Base-by-base conservation (phyloP, 2,113 vertebrate species). In the Tachysurus fulvidraco region DNA sequence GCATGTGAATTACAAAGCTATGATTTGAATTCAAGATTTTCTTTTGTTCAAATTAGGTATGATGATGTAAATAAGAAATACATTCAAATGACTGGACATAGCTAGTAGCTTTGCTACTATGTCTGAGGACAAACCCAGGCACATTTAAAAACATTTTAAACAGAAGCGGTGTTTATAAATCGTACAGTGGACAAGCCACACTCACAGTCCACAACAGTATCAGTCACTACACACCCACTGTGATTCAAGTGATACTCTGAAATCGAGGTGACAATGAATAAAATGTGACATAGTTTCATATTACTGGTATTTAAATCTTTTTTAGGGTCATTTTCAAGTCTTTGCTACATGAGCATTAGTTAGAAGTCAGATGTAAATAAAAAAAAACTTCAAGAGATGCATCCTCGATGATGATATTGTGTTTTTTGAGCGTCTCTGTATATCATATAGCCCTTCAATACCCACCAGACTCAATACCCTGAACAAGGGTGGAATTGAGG, bases 401-500 rank as follows among this genome's bases (percentile, higher is more conserved):
- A n/a, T 14, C 64, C 64, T 28, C 14, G 67, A 71, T 41, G 30
- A 71, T 7, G 36, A 30, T n/a, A 16, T 16, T 30, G 13, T 30
- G 60, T 64, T 67, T 28, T 16, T 12, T 67, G 30, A 36, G 30
- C 28, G 17, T 41, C 21, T 17, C 1, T 7, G 67, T 67, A 16
- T 36, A 67, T 71, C 30, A 41, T 71, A 78, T 2, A 54, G 46
- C 11, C 2, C 12, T 55, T n/a, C 28, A 55, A 50, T 11, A n/a
- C 10, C 74, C 36, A 7, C 1, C 23, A 14, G 46, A 25, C 16
- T 65, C 25, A n/a, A 30, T 0, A 52, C 67, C 41, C n/a, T 50
- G 67, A 88, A 88, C 76, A 88, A 88, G 81, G 74, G 71, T 41
- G 36, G 41, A 55, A 88, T 84, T 90, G 78, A 87, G 60, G 50